Evolutionary conservation across 1,140 invertebrate species (phyloP), one percentile per base, ranked within the genome.

Genomic region (Antheraea pernyi): DNA sequence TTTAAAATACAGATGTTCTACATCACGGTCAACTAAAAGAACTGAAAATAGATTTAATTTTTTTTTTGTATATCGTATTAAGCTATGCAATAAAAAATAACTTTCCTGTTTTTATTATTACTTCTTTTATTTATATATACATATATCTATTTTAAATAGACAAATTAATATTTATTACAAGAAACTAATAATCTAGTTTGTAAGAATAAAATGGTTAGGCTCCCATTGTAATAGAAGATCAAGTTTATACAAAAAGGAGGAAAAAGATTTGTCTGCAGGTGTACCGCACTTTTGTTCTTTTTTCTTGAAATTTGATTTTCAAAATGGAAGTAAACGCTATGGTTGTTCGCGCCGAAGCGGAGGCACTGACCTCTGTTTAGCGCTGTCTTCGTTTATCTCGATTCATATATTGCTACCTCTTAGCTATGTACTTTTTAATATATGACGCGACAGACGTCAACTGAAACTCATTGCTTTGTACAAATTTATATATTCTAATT

Each of bases 321-420:
- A 0, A 53, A 53, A 53, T 53, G 46, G 0, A 53, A 13, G 0
- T 7, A 53, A 11, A 66, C 37, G 63, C 73, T 78, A 83, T 83
- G 85, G 80, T 82, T 83, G 79, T 79, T 84, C 70, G n/a, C 75
- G 78, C 70, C 71, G 46, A 71, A 67, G 69, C 74, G 77, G 69
- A 78, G 81, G 68, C 77, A 84, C 88, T 89, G 88, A 91, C 88
- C 88, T 91, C 79, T 69, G 83, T 89, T 53, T 88, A 91, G 88
- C 88, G 88, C 88, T 91, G 88, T 86, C 86, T 89, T 84, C 85
- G 82, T 76, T 60, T 69, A 60, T 46, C 48, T 53, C 46, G 46
- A 53, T 53, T 53, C 46, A 53, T 16, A 53, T 53, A 53, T 53
- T 6, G 46, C 6, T 53, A 53, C 46, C 46, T 53, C 16, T 13